Conservation (phyloP, 2,797 vertebrate genomes). For the Nasua narica region DNA sequence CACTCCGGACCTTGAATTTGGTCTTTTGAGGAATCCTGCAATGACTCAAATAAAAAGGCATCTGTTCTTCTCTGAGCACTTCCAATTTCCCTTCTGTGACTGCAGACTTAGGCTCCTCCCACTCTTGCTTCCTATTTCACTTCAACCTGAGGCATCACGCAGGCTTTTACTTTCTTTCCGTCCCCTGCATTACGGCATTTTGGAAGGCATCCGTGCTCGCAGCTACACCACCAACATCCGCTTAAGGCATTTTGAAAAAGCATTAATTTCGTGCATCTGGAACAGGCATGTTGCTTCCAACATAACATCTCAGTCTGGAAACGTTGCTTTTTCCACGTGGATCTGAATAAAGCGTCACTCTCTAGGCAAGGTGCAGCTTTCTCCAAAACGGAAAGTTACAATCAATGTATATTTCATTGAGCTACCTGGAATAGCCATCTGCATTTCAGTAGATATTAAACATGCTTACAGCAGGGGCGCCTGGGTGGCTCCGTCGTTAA, state of each 20-base stretch:
- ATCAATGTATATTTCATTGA: not conserved
- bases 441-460: not conserved
- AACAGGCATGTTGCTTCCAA: not conserved
- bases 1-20: not conserved
- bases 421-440: not conserved
- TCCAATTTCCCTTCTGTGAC: constrained; percentile 1
- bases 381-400: not conserved
- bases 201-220: constrained; percentile 87
- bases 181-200: constrained; percentile 29
- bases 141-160: not conserved
- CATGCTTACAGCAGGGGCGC: not conserved
- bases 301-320: not conserved
- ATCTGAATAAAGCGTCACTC: not conserved
- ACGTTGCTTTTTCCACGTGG: not conserved
- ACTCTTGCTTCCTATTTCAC: not conserved
- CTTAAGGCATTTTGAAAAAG: not conserved
- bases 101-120: not conserved
- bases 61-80: not conserved
- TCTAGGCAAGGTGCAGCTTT: not conserved
- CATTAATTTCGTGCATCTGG: not conserved
- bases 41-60: not conserved
- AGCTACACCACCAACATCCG: constrained; percentile 84
- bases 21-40: not conserved
- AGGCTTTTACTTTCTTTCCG: not conserved
- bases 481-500: too few species aligned